Base-by-base conservation (phyloP, 2,888 invertebrate genomes). In the Encarsia formosa region DNA sequence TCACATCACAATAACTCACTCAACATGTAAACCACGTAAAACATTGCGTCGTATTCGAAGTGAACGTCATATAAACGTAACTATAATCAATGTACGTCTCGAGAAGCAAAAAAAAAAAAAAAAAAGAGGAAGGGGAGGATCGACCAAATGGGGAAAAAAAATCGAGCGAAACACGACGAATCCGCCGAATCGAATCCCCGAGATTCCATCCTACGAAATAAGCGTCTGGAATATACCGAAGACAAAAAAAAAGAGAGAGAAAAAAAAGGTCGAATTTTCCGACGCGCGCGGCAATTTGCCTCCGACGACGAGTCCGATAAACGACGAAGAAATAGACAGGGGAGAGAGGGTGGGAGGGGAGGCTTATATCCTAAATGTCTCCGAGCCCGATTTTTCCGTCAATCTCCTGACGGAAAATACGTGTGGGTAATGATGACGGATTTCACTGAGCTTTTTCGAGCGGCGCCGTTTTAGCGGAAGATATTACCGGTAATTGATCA, bases 291-390 rank as follows among this genome's bases (percentile, higher is more conserved):
- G 49, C 56, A 56, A 56, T 56, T 56, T 52, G 49, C 52, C 49
- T 49, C 52, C n/a, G n/a, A n/a, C n/a, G 51, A 51, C 54, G 54
- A 48, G 48, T 24, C 51, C 48, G 44, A 52, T 55, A 55, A 55
- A 52, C 48, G 52, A 35, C 43, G 41, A 16, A 37, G n/a, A 35
- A 40, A 52, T 44, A 32, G 48, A 48, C n/a, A n/a, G n/a, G n/a
- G n/a, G n/a, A n/a, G n/a, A n/a, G n/a, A n/a, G n/a, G n/a, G n/a
- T n/a, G n/a, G n/a, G n/a, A n/a, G n/a, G 23, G 23, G 37, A 38
- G 38, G 46, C 42, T 39, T 47, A 46, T 50, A 42, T 43, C 39
- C 42, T 24, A 34, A 46, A 49, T 29, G 35, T 45, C 31, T 41
- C 37, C 26, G 19, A 15, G 32, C 11, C 35, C 24, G 24, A 29